Evolutionary conservation across 2,888 invertebrate species (phyloP).

Genomic region (Axea sp.): DNA sequence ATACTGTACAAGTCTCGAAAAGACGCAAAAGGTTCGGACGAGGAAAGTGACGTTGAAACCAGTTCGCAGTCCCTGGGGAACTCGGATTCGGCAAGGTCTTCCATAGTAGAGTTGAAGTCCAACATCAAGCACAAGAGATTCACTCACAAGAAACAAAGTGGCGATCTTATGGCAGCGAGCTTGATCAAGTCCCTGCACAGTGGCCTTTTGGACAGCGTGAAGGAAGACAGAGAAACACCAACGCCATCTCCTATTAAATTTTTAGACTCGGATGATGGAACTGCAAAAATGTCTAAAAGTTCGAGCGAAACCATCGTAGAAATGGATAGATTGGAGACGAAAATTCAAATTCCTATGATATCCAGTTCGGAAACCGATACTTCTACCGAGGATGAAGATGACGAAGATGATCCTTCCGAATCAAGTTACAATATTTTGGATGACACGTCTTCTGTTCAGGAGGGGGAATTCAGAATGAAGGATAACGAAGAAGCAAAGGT

Average conservation of each 20-base stretch:
- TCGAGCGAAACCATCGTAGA: conserved; percentile 37
- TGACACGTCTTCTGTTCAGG: conserved; percentile 66
- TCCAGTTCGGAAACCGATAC: conserved; percentile 75
- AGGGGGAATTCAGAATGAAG: conserved; percentile 46
- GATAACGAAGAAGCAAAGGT: conserved; percentile 7
- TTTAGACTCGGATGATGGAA: conserved; percentile 52
- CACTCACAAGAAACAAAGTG: conserved; percentile 78
- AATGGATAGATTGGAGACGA: conserved; percentile 31
- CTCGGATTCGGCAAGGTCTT: conserved; percentile 68
- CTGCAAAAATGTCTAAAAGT: conserved; percentile 21
- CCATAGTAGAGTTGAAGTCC: conserved; percentile 64
- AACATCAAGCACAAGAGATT: conserved; percentile 67
- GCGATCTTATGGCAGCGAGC: conserved; percentile 84
- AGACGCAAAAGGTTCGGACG: conserved; percentile 72
- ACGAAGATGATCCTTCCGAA: conserved; percentile 71
- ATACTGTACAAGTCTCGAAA: conserved; percentile 18
- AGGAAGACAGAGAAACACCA: conserved; percentile 73
- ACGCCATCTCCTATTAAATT: conserved; percentile 70
- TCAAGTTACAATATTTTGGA: conserved; percentile 75
- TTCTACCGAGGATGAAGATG: conserved; percentile 67
- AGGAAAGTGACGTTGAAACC: conserved; percentile 79
- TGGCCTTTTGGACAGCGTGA: conserved; percentile 72
- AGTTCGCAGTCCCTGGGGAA: conserved; percentile 68
- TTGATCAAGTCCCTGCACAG: conserved; percentile 83
- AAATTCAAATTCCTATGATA: conserved; percentile 70